Evolutionary conservation across 2,113 vertebrate genomes (phyloP).

Genomic region (Hylia prasina): DNA sequence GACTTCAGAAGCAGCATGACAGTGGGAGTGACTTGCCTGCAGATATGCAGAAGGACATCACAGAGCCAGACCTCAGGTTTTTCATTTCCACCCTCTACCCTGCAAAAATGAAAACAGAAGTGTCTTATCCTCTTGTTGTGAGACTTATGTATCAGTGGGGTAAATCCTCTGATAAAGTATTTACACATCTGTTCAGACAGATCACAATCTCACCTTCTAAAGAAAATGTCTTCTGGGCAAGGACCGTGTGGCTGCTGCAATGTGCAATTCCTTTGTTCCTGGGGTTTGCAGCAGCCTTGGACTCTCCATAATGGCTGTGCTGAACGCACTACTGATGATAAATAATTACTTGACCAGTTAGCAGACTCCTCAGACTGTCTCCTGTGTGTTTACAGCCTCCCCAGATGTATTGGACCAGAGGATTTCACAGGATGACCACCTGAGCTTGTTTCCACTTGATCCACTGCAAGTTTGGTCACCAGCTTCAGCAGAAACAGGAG

Average conservation of each 20-base stretch:
- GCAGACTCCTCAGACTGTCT: neutral
- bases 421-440: neutral
- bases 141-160: neutral
- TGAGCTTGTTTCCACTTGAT: neutral
- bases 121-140: neutral
- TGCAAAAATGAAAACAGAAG: neutral
- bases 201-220: neutral
- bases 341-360: neutral
- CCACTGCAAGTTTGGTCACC: neutral
- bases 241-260: fast-evolving
- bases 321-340: neutral
- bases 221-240: neutral
- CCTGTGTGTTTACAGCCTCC: neutral
- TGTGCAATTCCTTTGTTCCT: neutral
- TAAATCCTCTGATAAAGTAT: neutral
- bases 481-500: neutral
- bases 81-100: neutral
- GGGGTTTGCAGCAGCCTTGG: neutral
- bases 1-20: neutral
- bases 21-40: neutral
- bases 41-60: neutral
- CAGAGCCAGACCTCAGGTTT: neutral
- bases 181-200: neutral
- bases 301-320: neutral
- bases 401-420: neutral